Conservation (phyloP, 2,797 vertebrate genomes). For the Urocyon cinereoargenteus region DNA sequence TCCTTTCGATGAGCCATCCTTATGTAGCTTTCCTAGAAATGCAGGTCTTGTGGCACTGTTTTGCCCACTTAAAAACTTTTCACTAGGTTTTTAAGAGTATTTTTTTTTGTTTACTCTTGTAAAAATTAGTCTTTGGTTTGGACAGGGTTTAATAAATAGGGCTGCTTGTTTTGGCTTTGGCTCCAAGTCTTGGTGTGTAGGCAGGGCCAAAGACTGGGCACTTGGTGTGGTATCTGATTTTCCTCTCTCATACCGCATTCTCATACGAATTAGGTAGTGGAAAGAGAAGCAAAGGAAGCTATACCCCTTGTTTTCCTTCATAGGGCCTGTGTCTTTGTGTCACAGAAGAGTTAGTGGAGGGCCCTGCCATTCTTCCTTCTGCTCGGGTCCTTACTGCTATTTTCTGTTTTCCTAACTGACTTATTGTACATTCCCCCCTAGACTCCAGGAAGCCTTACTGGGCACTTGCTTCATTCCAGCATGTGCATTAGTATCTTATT, state of each 20-base stretch:
- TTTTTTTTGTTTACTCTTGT: constrained; percentile 5
- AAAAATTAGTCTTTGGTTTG: background rate
- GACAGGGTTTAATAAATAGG: background rate
- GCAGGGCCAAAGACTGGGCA: background rate
- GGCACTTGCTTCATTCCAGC: background rate
- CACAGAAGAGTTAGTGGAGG: background rate
- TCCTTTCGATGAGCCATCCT: background rate
- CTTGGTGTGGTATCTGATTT: background rate
- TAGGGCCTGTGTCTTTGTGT: background rate
- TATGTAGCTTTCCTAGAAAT: background rate
- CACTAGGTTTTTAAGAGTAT: background rate
- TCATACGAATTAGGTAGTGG: background rate
- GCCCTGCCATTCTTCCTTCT: background rate
- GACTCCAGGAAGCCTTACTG: background rate
- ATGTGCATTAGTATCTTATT: background rate
- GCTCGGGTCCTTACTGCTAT: background rate
- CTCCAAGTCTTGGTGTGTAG: background rate
- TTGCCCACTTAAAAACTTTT: background rate
- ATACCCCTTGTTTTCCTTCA: background rate
- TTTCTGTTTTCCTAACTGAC: background rate
- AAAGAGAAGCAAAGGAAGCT: constrained; percentile 2
- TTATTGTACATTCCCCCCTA: background rate
- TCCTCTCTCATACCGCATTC: background rate
- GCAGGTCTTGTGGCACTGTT: background rate
- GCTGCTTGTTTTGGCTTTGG: background rate